Evolutionary conservation across 2,888 invertebrate genomes (phyloP).

Genomic region (Drosophila falleni): DNA sequence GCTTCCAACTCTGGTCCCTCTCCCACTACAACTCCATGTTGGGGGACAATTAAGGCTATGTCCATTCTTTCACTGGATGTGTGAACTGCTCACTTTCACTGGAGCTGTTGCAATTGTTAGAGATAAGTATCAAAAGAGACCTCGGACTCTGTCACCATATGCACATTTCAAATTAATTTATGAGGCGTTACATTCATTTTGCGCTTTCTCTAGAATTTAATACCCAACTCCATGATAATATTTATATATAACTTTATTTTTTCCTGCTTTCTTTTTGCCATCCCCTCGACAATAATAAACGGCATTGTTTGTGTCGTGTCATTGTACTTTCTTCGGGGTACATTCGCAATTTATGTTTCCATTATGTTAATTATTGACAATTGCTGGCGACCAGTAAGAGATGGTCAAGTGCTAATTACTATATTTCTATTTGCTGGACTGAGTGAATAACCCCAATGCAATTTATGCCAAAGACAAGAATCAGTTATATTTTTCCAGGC

Average conservation of each 20-base stretch:
- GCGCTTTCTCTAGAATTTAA: slow-evolving; percentile 68
- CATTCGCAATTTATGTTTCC: slow-evolving; percentile 70
- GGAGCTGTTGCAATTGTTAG: slow-evolving; percentile 51
- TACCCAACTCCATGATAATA: slow-evolving; percentile 42
- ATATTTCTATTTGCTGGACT: slow-evolving; percentile 51
- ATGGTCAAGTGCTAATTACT: slow-evolving; percentile 56
- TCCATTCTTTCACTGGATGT: slow-evolving; percentile 49
- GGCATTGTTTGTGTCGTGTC: slow-evolving; percentile 62
- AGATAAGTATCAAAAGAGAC: slow-evolving; percentile 45
- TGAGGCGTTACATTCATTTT: slow-evolving; percentile 71
- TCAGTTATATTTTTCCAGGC: neutral
- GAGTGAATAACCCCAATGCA: slow-evolving; percentile 44
- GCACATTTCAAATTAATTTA: slow-evolving; percentile 80
- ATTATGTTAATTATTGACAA: slow-evolving; percentile 83
- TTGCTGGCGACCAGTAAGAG: slow-evolving; percentile 52
- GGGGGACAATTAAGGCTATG: slow-evolving; percentile 45
- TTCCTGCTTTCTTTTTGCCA: slow-evolving; percentile 41
- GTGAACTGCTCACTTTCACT: slow-evolving; percentile 49
- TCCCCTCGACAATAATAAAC: slow-evolving; percentile 25
- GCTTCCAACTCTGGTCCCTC: neutral
- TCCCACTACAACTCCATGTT: neutral
- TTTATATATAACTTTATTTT: slow-evolving; percentile 30
- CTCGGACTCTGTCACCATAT: slow-evolving; percentile 43
- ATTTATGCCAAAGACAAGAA: slow-evolving; percentile 16
- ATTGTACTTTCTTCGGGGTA: slow-evolving; percentile 76